These are phyloP conservation scores for Stenchaetothrips biformis DNA, from an alignment of 2,888 invertebrate species.

Conservation along the genomic window DNA sequence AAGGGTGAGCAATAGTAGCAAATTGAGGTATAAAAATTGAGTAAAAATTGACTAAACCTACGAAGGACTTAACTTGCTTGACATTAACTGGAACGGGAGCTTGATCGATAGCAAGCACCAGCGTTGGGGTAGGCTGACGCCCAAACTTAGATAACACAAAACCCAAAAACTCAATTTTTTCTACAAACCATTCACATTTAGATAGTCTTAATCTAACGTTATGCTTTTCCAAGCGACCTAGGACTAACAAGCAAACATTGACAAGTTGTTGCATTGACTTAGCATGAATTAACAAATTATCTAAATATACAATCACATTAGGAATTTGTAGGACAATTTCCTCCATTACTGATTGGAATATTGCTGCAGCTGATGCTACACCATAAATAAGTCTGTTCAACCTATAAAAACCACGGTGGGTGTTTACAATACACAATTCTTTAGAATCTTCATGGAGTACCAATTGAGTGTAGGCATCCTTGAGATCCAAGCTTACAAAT, in stretches of 20 bases:
- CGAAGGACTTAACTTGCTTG: not conserved
- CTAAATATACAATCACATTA: not conserved
- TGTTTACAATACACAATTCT: not conserved
- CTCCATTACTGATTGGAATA: not conserved
- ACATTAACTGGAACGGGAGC: not conserved
- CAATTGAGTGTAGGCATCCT: not conserved
- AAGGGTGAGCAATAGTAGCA: not conserved
- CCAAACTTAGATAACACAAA: not conserved
- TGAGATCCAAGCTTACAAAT: not conserved
- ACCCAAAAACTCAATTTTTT: not conserved
- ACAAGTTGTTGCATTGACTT: not conserved
- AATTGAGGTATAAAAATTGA: not conserved
- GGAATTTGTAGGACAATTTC: not conserved
- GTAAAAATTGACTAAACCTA: not conserved
- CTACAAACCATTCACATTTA: not conserved
- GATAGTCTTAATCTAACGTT: not conserved
- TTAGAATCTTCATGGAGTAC: not conserved
- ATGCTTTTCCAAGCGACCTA: not conserved
- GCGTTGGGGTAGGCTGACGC: not conserved
- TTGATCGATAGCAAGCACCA: not conserved
- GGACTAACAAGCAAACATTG: not conserved
- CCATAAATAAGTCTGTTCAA: not conserved
- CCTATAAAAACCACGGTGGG: not conserved
- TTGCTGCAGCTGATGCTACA: not conserved
- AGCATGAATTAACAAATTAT: not conserved